Base-by-base conservation (phyloP, 2,888 invertebrate species). In the Hartigia nigra region DNA sequence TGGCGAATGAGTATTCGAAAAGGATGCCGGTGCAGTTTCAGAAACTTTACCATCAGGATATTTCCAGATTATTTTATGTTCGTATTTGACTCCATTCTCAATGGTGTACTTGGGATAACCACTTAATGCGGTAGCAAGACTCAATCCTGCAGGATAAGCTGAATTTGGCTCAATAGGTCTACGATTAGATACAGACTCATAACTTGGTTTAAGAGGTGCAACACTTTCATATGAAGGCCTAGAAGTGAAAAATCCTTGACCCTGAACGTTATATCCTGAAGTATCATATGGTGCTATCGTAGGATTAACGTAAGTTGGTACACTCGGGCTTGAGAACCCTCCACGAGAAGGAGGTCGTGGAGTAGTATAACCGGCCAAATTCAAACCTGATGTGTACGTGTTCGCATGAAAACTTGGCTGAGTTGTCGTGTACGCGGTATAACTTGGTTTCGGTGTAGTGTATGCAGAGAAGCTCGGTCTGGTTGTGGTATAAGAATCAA, bases 31-130 rank as follows among this genome's bases (percentile, higher is more conserved):
- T 1, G 90, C 88, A 1, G 83, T 83, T 9, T 90, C 88, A 0
- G 89, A 89, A 4, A 91, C 85, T 72, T 88, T 87, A 0, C 91
- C 91, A 80, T 91, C 90, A 0, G 91, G 90, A 83, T 91, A 91
- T 70, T 91, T 91, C 91, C 91, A 91, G n/a, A 90, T 87, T 4
- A 91, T 88, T 76, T 90, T 91, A 75, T 91, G 90, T 78, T 91
- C 91, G 79, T 91, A 91, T 31, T 84, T 87, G 0, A 91, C 81
- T 0, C 91, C 91, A 75, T 91, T 89, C 74, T 91, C 91, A 4
- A 88, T 31, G 0, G 90, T 89, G 79, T 88, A 91, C 55, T 85
- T 87, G 0, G 91, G 89, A 31, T 87, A 83, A 77, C 85, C 83
- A 23, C 82, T 74, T 4, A 83, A 75, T 11, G 78, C 0, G 77